Percentiles rank a stretch among this genome's conserved stretches.
These are phyloP conservation scores for Lophura nycthemera DNA, from an alignment of 2,113 vertebrate genomes.

Conservation along the genomic window DNA sequence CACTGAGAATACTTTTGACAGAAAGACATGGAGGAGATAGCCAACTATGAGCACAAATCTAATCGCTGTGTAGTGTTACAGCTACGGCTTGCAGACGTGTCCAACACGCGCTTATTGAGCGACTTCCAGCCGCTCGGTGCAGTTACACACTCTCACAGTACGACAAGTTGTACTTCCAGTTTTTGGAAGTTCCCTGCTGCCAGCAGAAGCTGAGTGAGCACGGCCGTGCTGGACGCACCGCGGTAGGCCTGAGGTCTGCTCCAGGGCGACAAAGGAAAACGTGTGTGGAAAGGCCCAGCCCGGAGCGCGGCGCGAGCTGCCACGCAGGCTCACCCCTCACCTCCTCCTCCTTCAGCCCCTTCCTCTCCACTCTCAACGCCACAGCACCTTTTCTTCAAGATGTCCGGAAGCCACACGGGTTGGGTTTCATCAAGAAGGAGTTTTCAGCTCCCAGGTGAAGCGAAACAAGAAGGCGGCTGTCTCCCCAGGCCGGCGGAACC, in stretches of 20 bases:
- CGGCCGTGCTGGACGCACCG: background rate
- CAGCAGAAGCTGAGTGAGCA: background rate
- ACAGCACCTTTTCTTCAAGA: background rate
- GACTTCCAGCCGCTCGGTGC: background rate
- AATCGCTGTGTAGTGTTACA: background rate
- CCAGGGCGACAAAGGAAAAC: background rate
- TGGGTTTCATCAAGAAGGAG: background rate
- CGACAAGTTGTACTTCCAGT: background rate
- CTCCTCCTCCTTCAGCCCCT: background rate
- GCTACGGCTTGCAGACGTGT: background rate
- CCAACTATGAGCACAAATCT: background rate
- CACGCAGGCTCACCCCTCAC: background rate
- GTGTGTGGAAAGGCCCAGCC: background rate
- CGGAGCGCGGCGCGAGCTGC: background rate
- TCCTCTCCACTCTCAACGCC: background rate
- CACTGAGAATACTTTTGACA: background rate
- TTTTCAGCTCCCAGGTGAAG: background rate
- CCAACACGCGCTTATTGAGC: background rate
- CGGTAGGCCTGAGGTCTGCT: background rate
- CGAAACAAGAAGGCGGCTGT: background rate
- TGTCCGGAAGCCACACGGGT: fast-evolving
- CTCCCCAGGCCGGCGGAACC: background rate
- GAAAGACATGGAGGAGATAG: background rate
- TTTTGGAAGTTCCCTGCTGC: background rate
- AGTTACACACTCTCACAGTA: background rate